phyloP scores from a whole-genome alignment of 2,888 invertebrate species.

The Polydrusus tereticollis region DNA sequence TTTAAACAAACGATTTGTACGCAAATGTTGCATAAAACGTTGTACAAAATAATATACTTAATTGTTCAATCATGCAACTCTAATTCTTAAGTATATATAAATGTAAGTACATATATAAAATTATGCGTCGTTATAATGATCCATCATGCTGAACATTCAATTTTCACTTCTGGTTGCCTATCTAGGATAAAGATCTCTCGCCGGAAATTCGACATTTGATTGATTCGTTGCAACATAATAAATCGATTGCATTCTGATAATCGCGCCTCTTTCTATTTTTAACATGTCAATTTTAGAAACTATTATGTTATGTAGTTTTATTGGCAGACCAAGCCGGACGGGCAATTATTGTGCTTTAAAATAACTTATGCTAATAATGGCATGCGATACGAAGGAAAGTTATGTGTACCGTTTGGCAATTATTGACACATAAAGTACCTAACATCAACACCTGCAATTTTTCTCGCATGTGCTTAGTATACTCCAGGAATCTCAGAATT shows the following conservation, averaged over 20 bases:
- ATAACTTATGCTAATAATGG: background rate
- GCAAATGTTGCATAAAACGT: background rate
- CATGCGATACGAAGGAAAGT: background rate
- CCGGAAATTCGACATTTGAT: conserved; percentile 32
- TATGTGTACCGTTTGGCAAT: too few species aligned
- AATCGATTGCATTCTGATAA: conserved; percentile 29
- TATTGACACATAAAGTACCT: too few species aligned
- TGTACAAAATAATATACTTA: background rate
- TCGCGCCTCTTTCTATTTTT: conserved; percentile 17
- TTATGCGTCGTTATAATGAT: background rate
- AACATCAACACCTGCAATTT: too few species aligned
- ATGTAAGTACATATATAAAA: background rate
- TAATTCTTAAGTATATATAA: background rate
- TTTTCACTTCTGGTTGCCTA: conserved; percentile 25
- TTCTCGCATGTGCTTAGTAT: too few species aligned
- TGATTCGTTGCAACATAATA: conserved; percentile 28
- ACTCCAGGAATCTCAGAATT: too few species aligned
- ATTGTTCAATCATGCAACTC: conserved; percentile 4
- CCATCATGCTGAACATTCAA: conserved; percentile 18
- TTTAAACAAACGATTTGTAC: background rate
- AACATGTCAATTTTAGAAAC: conserved; percentile 28
- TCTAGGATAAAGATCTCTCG: conserved; percentile 11
- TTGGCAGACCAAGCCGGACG: background rate
- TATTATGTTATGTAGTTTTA: background rate
- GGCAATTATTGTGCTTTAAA: background rate